Evolutionary conservation across 2,888 invertebrate species (phyloP), one percentile per base, ranked within the genome.

Genomic region (Xestia rhomboidea): DNA sequence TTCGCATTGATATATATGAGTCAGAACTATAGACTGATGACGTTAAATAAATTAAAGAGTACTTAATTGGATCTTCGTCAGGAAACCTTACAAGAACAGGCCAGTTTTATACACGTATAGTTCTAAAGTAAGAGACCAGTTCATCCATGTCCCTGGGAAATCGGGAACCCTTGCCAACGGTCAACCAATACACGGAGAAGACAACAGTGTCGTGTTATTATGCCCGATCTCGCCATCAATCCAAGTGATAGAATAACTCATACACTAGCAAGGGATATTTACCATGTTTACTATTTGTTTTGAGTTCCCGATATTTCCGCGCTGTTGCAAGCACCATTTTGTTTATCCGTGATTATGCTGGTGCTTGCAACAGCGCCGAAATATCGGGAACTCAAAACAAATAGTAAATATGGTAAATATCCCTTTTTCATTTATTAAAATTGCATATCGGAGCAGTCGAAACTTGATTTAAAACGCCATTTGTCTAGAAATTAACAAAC

Each of bases 1-100:
- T 44, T 7, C n/a, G 30, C 10, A 24, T 60, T 15, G 8, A 62
- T n/a, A 5, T 51, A 2, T 30, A 41, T 15, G 1, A 27, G 51
- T 41, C 46, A 41, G 51, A 76, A 30, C n/a, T 38, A 49, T 49
- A n/a, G n/a, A 27, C 41, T 11, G 38, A 24, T 64, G 62, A 15
- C 34, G n/a, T 76, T 54, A 24, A 63, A 63, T 79, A 18, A 63
- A 63, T 63, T 34, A 24, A 27, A 10, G 7, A 62, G 13, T 13
- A 27, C 24, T 44, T 62, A 63, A 68, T 57, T 81, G 67, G 46
- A 68, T 68, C 15, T 67, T 15, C 30, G 13, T 57, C 18, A n/a
- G 70, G 44, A 68, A 68, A 15, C 27, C 38, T 21, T 57, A 44
- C 21, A 57, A 76, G 24, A 77, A 41, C 62, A 34, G 34, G 66